Conservation (phyloP, 1,140 invertebrate genomes). For the Drosophila pallidifrons region DNA sequence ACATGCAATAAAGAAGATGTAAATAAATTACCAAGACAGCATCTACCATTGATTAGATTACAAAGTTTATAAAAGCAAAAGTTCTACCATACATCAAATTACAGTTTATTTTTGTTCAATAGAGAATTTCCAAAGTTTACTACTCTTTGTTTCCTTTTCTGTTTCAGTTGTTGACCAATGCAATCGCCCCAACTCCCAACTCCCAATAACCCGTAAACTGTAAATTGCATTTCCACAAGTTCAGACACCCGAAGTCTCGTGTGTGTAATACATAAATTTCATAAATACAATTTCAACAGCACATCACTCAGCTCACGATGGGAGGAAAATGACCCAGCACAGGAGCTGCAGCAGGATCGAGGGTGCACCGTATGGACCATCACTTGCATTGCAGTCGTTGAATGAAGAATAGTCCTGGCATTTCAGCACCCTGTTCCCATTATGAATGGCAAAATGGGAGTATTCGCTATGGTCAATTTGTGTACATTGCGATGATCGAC, state of each 20-base stretch:
- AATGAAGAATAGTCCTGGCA: slow-evolving; percentile 12
- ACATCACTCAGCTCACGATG: slow-evolving; percentile 47
- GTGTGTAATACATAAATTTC: slow-evolving; percentile 68
- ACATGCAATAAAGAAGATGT: not conserved
- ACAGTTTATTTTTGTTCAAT: not conserved
- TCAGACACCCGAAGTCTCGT: slow-evolving; percentile 47
- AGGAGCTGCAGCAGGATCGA: not conserved
- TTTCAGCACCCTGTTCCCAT: not conserved
- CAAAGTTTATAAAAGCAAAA: slow-evolving; percentile 7
- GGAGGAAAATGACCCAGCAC: not conserved
- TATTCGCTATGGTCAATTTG: not conserved
- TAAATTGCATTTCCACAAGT: slow-evolving; percentile 53
- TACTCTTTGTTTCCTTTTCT: not conserved
- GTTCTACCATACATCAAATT: slow-evolving; percentile 1
- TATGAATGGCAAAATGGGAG: not conserved
- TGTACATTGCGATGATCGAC: too few species aligned
- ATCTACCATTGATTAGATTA: not conserved
- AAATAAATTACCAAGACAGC: not conserved
- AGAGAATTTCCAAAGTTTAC: slow-evolving; percentile 15
- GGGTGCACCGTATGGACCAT: slow-evolving; percentile 10
- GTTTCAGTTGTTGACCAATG: not conserved
- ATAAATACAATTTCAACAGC: slow-evolving; percentile 70
- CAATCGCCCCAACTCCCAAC: not conserved
- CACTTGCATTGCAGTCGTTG: slow-evolving; percentile 1
- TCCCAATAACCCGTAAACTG: slow-evolving; percentile 42